Conservation (phyloP, 2,113 vertebrate genomes). For the Trochalopteron elliotii region DNA sequence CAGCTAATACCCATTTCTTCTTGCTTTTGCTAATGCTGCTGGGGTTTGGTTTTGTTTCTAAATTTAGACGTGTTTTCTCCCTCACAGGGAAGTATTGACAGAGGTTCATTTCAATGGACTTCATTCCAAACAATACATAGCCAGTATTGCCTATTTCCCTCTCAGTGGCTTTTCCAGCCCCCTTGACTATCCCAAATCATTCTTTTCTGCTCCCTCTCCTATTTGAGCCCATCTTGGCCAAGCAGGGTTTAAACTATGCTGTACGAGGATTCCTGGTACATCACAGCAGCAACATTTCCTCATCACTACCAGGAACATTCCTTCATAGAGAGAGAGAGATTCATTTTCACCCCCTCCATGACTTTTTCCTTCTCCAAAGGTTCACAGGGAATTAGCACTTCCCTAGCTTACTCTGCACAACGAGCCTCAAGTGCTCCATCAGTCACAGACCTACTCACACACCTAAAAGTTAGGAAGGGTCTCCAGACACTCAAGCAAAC, state of each 20-base stretch:
- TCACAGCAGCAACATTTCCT: neutral
- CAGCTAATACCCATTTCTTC: neutral
- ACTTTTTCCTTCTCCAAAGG: neutral
- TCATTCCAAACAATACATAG: neutral
- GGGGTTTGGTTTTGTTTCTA: neutral
- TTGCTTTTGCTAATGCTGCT: neutral
- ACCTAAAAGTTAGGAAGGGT: neutral
- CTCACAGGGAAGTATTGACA: neutral
- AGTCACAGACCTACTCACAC: neutral
- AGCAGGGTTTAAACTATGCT: neutral
- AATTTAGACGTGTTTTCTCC: neutral
- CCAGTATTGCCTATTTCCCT: neutral
- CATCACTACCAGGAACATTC: neutral
- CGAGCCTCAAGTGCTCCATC: neutral
- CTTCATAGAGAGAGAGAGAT: neutral
- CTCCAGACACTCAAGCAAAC: neutral
- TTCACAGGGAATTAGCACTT: neutral
- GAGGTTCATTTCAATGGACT: neutral
- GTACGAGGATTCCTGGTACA: neutral
- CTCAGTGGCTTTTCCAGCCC: neutral
- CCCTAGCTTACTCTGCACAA: accelerated
- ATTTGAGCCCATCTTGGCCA: neutral
- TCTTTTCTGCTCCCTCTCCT: neutral
- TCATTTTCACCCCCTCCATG: neutral
- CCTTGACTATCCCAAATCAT: neutral